These are phyloP conservation scores for Eutrigla gurnardus DNA, from an alignment of 2,797 vertebrate genomes.

Conservation along the genomic window DNA sequence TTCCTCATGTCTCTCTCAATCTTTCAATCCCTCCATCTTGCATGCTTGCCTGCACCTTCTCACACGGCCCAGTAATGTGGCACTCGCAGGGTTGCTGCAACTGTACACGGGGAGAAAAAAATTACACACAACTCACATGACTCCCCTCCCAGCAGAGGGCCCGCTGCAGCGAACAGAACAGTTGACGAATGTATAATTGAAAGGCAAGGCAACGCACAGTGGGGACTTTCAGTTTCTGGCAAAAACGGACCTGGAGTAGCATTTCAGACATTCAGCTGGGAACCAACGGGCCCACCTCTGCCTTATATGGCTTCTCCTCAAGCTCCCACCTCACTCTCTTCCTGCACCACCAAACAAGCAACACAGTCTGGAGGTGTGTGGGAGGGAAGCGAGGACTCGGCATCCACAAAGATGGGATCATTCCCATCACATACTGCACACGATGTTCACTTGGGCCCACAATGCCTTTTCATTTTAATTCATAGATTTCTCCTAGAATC, in stretches of 20 bases:
- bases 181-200: constrained; percentile 36
- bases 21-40: constrained; percentile 77
- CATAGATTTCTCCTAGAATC: constrained; percentile 8
- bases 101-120: constrained; percentile 16
- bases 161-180: constrained; percentile 12
- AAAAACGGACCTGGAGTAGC: constrained; percentile 45
- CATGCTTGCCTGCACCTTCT: constrained; percentile 51
- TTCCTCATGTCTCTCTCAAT: constrained; percentile 74
- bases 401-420: constrained; percentile 5
- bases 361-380: constrained; percentile 22
- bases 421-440: not conserved
- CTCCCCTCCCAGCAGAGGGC: constrained; percentile 14
- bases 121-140: constrained; percentile 1
- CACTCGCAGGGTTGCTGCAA: constrained; percentile 44
- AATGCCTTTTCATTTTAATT: constrained; percentile 15
- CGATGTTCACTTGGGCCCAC: not conserved
- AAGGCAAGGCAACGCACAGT: constrained; percentile 34
- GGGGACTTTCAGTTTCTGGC: constrained; percentile 33
- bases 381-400: constrained; percentile 23
- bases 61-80: constrained; percentile 36
- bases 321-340: constrained; percentile 16
- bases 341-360: constrained; percentile 4
- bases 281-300: constrained; percentile 31
- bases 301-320: constrained; percentile 29
- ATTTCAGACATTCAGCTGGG: constrained; percentile 46